Evolutionary conservation across 2,797 vertebrate genomes (phyloP).

Genomic region (Euphonia xanthogaster): DNA sequence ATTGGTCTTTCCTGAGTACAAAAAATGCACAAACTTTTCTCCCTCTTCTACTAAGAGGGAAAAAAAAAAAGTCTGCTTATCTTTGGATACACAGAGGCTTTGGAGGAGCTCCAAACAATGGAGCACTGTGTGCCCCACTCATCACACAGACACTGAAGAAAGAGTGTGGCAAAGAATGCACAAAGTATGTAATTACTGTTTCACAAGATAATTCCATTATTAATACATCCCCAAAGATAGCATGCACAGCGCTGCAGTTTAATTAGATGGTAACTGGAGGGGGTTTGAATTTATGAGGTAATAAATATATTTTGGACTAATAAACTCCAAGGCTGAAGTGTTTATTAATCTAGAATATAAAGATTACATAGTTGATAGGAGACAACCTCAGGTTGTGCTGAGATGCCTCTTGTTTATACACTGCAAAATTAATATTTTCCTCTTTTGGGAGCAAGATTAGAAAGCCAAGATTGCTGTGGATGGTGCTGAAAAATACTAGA

Average conservation of each 20-base stretch:
- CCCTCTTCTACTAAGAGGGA: not conserved
- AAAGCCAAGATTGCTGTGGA: not conserved
- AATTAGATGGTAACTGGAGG: slow-evolving; percentile 66
- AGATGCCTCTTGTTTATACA: not conserved
- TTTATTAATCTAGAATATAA: slow-evolving; percentile 54
- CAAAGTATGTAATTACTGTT: slow-evolving; percentile 41
- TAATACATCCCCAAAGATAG: slow-evolving; percentile 50
- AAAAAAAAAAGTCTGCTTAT: not conserved
- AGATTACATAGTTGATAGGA: slow-evolving; percentile 14
- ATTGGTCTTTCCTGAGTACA: not conserved
- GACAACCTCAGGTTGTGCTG: not conserved
- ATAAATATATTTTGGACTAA: slow-evolving; percentile 64
- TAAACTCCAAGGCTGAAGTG: slow-evolving; percentile 45
- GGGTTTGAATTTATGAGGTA: slow-evolving; percentile 57
- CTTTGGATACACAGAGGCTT: slow-evolving; percentile 31
- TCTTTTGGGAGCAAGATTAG: not conserved
- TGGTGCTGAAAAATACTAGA: not conserved
- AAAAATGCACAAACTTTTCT: slow-evolving; percentile 14
- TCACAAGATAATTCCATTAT: slow-evolving; percentile 48
- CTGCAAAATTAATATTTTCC: not conserved
- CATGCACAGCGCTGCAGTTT: slow-evolving; percentile 33
- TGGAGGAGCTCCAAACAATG: slow-evolving; percentile 57
- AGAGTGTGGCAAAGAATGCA: slow-evolving; percentile 27
- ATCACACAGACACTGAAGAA: slow-evolving; percentile 8
- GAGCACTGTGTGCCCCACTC: slow-evolving; percentile 39